Conservation (phyloP, 2,797 vertebrate genomes). For the Jordanella pulchra region DNA sequence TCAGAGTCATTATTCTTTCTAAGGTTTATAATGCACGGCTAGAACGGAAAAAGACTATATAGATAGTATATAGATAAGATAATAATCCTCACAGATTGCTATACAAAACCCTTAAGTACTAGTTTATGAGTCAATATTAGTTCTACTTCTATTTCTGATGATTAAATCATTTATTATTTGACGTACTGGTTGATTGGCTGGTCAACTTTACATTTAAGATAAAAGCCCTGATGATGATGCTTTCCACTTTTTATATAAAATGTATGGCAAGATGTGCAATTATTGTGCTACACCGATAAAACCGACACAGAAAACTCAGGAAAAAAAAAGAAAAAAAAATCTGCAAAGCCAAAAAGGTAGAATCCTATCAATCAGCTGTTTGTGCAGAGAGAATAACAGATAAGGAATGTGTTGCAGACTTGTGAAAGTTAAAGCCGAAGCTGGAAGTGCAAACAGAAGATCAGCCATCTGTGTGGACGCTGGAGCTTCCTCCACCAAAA, state of each 20-base stretch:
- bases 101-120: background rate
- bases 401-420: conserved; percentile 42
- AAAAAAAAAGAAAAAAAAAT: conserved; percentile 9
- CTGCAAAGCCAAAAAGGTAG: background rate
- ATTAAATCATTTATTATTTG: background rate
- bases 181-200: background rate
- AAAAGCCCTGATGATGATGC: background rate
- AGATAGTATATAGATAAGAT: too few species aligned
- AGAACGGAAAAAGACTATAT: background rate
- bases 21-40: background rate
- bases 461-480: background rate
- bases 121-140: background rate
- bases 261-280: conserved; percentile 3
- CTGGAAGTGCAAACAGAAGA: conserved; percentile 20
- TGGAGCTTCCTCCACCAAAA: conserved; percentile 15
- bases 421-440: conserved; percentile 57
- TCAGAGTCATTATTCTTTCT: background rate
- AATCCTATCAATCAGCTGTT: conserved; percentile 19
- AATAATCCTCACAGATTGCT: background rate
- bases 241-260: conserved; percentile 10
- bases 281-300: conserved; percentile 22
- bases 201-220: background rate
- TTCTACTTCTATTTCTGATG: background rate
- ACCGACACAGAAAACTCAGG: conserved; percentile 1
- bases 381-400: conserved; percentile 14